Percentiles rank a stretch among this genome's conserved stretches.
These are phyloP conservation scores for Tetragonula carbonaria DNA, from an alignment of 2,888 invertebrate species.

Conservation along the genomic window DNA sequence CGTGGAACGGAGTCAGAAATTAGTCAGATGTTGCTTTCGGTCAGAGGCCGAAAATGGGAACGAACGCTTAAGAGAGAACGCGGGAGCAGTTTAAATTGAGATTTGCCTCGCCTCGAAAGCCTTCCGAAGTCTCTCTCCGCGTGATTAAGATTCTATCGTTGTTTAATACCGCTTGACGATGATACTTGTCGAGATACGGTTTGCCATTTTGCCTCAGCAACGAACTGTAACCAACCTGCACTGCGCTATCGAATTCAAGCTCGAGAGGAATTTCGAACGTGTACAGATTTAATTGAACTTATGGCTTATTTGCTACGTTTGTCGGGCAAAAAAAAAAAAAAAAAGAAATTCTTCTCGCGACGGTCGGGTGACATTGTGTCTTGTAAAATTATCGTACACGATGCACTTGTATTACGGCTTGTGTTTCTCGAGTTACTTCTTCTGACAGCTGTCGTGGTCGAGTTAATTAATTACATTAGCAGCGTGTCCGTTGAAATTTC, in stretches of 20 bases:
- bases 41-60: constrained; percentile 7
- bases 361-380: no score
- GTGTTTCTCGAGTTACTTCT: no score
- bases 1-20: not conserved
- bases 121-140: not conserved
- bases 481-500: no score
- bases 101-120: not conserved
- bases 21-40: not conserved
- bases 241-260: not conserved
- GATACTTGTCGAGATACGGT: not conserved
- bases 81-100: constrained; percentile 1
- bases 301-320: no score
- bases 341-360: no score
- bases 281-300: not conserved
- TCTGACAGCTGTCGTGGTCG: no score
- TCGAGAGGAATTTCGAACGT: not conserved
- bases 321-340: not conserved
- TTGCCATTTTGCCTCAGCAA: no score
- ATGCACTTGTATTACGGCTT: no score
- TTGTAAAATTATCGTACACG: no score
- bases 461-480: no score
- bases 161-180: not conserved
- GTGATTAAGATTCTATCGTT: constrained; percentile 15
- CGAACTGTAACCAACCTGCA: not conserved
- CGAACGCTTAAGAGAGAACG: constrained; percentile 7